Percentiles rank a stretch among this genome's conserved stretches.
phyloP scores from a whole-genome alignment of 2,888 invertebrate genomes.

The Zaprionus bogoriensis region DNA sequence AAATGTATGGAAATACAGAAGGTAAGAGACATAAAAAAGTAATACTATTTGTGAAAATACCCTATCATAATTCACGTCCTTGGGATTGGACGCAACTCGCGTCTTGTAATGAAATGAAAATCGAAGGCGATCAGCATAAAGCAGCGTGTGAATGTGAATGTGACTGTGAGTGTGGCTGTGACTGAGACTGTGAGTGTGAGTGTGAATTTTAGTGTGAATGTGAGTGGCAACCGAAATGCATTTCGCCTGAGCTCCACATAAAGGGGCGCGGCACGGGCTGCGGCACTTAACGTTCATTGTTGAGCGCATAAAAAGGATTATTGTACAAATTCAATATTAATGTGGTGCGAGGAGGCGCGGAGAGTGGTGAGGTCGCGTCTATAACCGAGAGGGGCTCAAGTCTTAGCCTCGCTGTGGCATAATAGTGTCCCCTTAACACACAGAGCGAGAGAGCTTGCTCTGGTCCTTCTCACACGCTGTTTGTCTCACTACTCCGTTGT shows the following conservation, averaged over 20 bases:
- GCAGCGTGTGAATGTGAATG: conserved; percentile 32
- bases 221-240: conserved; percentile 50
- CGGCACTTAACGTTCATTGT: conserved; percentile 70
- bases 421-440: conserved; percentile 4
- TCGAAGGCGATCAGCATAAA: conserved; percentile 56
- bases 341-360: too few species aligned
- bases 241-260: conserved; percentile 55
- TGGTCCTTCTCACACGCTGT: neutral
- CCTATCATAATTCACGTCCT: too few species aligned
- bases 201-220: neutral
- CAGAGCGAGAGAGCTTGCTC: too few species aligned
- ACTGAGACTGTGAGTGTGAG: conserved; percentile 9
- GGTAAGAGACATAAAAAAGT: too few species aligned
- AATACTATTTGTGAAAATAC: too few species aligned
- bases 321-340: conserved; percentile 78
- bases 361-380: too few species aligned
- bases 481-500: neutral
- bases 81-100: neutral
- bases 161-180: neutral
- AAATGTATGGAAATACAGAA: too few species aligned
- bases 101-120: conserved; percentile 29
- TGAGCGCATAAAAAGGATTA: conserved; percentile 73
- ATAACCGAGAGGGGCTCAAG: conserved; percentile 18
- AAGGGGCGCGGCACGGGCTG: conserved; percentile 51
- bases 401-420: conserved; percentile 12